Conservation (phyloP, 2,113 vertebrate genomes). For the Oncorhynchus mykiss region DNA sequence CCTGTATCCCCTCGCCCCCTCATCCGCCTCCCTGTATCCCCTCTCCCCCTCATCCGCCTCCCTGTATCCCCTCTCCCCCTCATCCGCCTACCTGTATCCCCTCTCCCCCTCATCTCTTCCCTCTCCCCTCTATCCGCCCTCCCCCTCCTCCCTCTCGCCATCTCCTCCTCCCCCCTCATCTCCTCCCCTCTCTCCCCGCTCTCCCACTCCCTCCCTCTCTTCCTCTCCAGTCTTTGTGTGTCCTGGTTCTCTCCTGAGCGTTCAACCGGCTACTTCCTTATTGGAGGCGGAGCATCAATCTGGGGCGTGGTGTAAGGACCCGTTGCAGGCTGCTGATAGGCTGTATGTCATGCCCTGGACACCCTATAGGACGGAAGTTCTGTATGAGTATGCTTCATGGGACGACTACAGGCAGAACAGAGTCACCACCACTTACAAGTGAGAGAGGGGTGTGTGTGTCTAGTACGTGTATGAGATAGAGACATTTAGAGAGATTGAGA, state of each 20-base stretch:
- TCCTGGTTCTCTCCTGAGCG: conserved; percentile 86
- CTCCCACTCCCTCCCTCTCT: not conserved
- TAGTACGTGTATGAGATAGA: no score
- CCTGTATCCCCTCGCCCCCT: conserved; percentile 14
- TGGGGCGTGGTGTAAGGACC: conserved; percentile 94
- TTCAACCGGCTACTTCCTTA: conserved; percentile 83
- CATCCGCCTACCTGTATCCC: conserved; percentile 28
- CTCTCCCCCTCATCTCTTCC: conserved; percentile 6
- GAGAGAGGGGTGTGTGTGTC: conserved; percentile 42
- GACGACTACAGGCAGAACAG: conserved; percentile 85
- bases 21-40: conserved; percentile 26
- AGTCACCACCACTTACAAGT: conserved; percentile 89
- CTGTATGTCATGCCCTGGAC: conserved; percentile 97
- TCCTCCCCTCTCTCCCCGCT: conserved; percentile 16
- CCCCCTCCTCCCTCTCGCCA: no score
- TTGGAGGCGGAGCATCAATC: conserved; percentile 91
- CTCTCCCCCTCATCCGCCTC: not conserved
- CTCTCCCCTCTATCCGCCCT: not conserved
- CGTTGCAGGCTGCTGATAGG: conserved; percentile 88
- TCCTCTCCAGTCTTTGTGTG: conserved; percentile 87
- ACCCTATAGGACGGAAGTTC: conserved; percentile 89
- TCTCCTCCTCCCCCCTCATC: no score
- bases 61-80: not conserved
- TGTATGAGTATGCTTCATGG: conserved; percentile 92
- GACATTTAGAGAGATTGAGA: no score